Evolutionary conservation across 2,113 vertebrate species (phyloP).

Genomic region (Leptosomus discolor): DNA sequence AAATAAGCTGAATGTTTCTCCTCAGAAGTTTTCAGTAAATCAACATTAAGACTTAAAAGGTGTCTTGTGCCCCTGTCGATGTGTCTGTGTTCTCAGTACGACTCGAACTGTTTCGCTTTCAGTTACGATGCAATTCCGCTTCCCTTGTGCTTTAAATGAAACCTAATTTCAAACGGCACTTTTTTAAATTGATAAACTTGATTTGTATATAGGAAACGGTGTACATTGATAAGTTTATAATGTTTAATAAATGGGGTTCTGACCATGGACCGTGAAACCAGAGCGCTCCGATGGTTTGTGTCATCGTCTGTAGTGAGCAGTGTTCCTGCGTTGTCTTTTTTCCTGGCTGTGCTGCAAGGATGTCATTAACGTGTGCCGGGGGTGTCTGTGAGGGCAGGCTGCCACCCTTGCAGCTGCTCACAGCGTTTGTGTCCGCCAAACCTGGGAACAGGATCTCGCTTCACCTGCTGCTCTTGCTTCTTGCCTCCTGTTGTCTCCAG

Average conservation of each 20-base stretch:
- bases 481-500: not conserved
- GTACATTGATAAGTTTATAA: conserved; percentile 66
- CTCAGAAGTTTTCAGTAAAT: not conserved
- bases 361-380: not conserved
- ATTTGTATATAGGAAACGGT: conserved; percentile 66
- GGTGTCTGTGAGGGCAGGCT: not conserved
- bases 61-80: not conserved
- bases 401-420: not conserved
- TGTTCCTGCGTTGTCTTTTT: not conserved
- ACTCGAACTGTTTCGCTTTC: not conserved
- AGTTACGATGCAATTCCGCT: not conserved
- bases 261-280: not conserved
- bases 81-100: not conserved
- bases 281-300: not conserved
- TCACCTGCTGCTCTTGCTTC: not conserved
- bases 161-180: conserved; percentile 48
- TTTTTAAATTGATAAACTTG: conserved; percentile 38
- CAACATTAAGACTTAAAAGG: not conserved
- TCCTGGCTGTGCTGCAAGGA: not conserved
- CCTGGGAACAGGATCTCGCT: not conserved
- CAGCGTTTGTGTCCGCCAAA: not conserved
- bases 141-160: conserved; percentile 33
- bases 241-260: conserved; percentile 63
- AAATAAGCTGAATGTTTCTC: not conserved
- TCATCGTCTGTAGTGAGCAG: not conserved